Conservation (phyloP, 2,888 invertebrate species). For the Aricia artaxerxes region DNA sequence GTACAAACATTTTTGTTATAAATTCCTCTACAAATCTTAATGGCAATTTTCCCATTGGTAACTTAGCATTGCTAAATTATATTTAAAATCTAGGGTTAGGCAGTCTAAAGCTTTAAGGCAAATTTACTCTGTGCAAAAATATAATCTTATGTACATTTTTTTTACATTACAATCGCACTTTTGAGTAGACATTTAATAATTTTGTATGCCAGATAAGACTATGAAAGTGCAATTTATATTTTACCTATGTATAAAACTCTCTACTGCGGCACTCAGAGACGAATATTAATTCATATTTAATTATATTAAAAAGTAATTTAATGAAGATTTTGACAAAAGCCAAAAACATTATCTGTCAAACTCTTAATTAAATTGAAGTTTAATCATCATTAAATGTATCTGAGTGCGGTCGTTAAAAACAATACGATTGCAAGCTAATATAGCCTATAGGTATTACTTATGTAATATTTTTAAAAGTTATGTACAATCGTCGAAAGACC, state of each 20-base stretch:
- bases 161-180: conserved; percentile 19
- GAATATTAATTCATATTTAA: too few relatives aligned
- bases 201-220: neutral
- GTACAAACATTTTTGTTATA: neutral
- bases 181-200: neutral
- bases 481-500: too few relatives aligned
- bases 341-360: too few relatives aligned
- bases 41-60: neutral
- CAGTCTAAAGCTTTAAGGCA: conserved; percentile 38
- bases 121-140: conserved; percentile 41
- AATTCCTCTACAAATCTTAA: neutral
- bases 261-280: too few relatives aligned
- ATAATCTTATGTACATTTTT: conserved; percentile 36
- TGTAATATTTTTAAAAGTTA: neutral
- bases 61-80: conserved; percentile 17
- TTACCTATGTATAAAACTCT: neutral
- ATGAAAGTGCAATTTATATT: neutral
- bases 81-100: neutral
- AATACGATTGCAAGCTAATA: neutral
- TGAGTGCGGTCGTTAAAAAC: neutral
- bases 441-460: neutral
- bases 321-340: too few relatives aligned
- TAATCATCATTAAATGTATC: too few relatives aligned
- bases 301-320: too few relatives aligned
- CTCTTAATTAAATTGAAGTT: too few relatives aligned